Evolutionary conservation across 2,888 invertebrate genomes (phyloP).

Genomic region (Drosophila paramelanica): DNA sequence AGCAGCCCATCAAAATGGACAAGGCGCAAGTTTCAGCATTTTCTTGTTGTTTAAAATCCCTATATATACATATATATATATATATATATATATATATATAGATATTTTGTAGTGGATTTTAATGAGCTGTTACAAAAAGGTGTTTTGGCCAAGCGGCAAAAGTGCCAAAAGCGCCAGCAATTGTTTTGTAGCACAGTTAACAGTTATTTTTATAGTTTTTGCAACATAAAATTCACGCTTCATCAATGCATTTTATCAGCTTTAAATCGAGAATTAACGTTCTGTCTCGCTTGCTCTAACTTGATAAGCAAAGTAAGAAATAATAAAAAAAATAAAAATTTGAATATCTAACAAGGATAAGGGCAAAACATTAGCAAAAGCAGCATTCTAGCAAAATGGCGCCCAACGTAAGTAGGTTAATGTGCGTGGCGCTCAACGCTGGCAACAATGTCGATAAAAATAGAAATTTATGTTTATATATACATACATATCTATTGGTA

Average conservation of each 20-base stretch:
- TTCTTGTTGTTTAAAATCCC: no score
- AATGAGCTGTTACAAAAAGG: constrained; percentile 41
- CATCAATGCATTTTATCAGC: constrained; percentile 16
- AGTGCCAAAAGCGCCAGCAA: constrained; percentile 25
- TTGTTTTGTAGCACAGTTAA: background rate
- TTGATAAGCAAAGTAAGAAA: no score
- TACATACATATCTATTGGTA: constrained; percentile 4
- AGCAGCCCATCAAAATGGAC: constrained; percentile 28
- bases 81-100: background rate
- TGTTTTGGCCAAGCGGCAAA: constrained; percentile 45
- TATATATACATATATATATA: background rate
- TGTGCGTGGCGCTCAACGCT: constrained; percentile 57
- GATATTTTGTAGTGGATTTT: constrained; percentile 17
- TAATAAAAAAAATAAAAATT: constrained; percentile 42
- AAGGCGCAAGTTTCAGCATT: constrained; percentile 23
- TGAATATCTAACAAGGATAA: constrained; percentile 74
- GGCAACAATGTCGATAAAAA: constrained; percentile 68
- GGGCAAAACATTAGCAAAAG: constrained; percentile 42
- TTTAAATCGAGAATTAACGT: background rate
- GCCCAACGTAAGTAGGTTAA: constrained; percentile 71
- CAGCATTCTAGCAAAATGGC: constrained; percentile 55
- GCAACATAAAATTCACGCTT: constrained; percentile 3
- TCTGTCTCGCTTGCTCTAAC: background rate
- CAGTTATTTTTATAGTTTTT: no score
- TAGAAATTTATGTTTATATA: constrained; percentile 30